Base-by-base conservation (phyloP, 1,140 invertebrate genomes). In the Conopomorpha cramerella region DNA sequence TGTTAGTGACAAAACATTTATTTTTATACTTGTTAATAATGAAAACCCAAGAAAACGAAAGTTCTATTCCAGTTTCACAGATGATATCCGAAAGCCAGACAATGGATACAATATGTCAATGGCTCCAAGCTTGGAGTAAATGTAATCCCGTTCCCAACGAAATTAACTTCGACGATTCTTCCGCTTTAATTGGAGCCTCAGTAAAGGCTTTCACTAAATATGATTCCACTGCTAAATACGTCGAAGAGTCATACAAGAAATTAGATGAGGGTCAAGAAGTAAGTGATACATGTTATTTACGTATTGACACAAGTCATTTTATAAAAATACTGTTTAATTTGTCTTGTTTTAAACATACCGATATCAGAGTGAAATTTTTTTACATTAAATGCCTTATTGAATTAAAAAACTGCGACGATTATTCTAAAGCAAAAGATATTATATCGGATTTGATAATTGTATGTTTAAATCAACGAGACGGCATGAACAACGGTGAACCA, bases 51-150 rank as follows among this genome's bases (percentile, higher is more conserved):
- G n/a, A n/a, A n/a, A n/a, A n/a, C n/a, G n/a, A n/a, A n/a, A n/a
- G n/a, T n/a, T n/a, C n/a, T 16, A 3, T 16, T 15, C 30, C 30
- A 2, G 2, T 31, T 15, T 31, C 16, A 6, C 30, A 31, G 3
- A 31, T 31, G 30, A 16, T 31, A 31, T 31, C 30, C 12, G 30
- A 31, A 16, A 14, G 30, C 16, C 30, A 31, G 15, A 31, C 30
- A 8, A 31, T 16, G 30, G 13, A 31, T 4, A 16, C 12, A 15
- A 31, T 31, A n/a, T n/a, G n/a, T n/a, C n/a, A n/a, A n/a, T n/a
- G n/a, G n/a, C n/a, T n/a, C n/a, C n/a, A n/a, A n/a, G 12, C 30
- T 4, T 31, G 30, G 30, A 15, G 13, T 15, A 3, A 31, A 31
- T 15, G 4, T 6, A 31, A 31, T 31, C 4, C 15, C 4, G 8